Evolutionary conservation across 2,888 invertebrate species (phyloP).

Genomic region (Ommatoiulus sabulosus): DNA sequence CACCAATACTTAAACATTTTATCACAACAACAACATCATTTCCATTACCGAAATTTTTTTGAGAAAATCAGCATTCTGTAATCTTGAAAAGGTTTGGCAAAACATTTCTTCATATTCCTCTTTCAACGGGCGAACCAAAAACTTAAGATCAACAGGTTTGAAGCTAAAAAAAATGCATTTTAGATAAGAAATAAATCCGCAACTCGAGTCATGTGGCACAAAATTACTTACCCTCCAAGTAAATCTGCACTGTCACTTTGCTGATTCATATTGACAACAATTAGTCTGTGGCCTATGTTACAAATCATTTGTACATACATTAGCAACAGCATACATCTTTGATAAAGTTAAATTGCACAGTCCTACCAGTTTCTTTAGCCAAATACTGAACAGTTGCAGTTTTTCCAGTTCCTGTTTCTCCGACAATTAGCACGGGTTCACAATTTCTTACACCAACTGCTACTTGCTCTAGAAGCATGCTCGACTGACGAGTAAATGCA

Average conservation of each 20-base stretch:
- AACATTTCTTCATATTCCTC: slow-evolving; percentile 88
- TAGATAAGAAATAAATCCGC: slow-evolving; percentile 54
- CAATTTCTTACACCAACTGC: slow-evolving; percentile 83
- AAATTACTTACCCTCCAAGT: slow-evolving; percentile 80
- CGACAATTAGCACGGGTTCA: slow-evolving; percentile 94
- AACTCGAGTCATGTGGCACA: slow-evolving; percentile 14
- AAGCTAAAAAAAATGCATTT: slow-evolving; percentile 68
- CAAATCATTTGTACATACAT: not conserved
- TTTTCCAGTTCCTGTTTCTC: slow-evolving; percentile 99
- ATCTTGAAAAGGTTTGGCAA: slow-evolving; percentile 77
- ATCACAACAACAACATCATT: not conserved
- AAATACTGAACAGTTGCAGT: slow-evolving; percentile 94
- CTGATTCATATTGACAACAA: slow-evolving; percentile 98
- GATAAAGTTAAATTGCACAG: not conserved
- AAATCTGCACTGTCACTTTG: slow-evolving; percentile 98
- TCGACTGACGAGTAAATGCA: slow-evolving; percentile 82
- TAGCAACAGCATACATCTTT: not conserved
- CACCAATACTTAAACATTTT: not conserved
- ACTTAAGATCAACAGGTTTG: slow-evolving; percentile 93
- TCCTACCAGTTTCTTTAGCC: slow-evolving; percentile 78
- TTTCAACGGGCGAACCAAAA: slow-evolving; percentile 83
- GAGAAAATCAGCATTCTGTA: slow-evolving; percentile 85
- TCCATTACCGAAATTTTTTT: slow-evolving; percentile 76
- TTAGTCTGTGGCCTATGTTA: slow-evolving; percentile 77
- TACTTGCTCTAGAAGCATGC: slow-evolving; percentile 87